phyloP scores from a whole-genome alignment of 1,140 invertebrate genomes.

The Ceratoteleas bidentatus region DNA sequence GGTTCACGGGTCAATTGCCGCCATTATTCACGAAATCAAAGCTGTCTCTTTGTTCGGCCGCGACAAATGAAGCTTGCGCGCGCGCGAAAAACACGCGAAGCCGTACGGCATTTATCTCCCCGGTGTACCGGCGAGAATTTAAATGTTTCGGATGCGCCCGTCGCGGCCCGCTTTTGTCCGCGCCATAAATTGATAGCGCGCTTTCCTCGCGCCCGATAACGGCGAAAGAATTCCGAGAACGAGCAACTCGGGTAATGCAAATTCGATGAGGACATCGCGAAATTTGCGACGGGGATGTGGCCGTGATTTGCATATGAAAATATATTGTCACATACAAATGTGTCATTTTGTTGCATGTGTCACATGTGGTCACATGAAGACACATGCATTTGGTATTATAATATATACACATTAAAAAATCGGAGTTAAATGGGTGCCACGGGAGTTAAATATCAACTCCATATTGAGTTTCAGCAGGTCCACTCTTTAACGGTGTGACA shows the following conservation, averaged over 20 bases:
- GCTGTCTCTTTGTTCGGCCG: conserved; percentile 38
- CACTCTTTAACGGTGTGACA: too few relatives aligned
- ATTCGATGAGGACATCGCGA: not conserved
- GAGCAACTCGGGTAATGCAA: conserved; percentile 2
- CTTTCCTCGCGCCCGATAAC: conserved; percentile 17
- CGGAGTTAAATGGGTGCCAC: too few relatives aligned
- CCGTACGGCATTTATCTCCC: conserved; percentile 32
- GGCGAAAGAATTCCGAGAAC: conserved; percentile 1
- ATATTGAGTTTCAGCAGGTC: too few relatives aligned
- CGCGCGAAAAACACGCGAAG: conserved; percentile 23
- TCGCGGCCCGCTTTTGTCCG: conserved; percentile 18
- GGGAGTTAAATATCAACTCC: too few relatives aligned
- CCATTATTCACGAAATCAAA: too few relatives aligned
- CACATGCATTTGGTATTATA: too few relatives aligned
- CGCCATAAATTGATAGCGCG: conserved; percentile 43
- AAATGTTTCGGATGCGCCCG: conserved; percentile 43
- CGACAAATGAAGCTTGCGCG: conserved; percentile 48
- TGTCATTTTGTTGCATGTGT: too few relatives aligned
- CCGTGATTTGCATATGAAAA: too few relatives aligned
- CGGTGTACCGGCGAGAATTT: conserved; percentile 46
- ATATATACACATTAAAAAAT: too few relatives aligned
- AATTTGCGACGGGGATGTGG: too few relatives aligned
- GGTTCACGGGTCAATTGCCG: conserved; percentile 9
- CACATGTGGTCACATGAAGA: too few relatives aligned
- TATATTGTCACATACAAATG: too few relatives aligned